Evolutionary conservation across 2,113 vertebrate genomes (phyloP).

Genomic region (Hyperopisus bebe): DNA sequence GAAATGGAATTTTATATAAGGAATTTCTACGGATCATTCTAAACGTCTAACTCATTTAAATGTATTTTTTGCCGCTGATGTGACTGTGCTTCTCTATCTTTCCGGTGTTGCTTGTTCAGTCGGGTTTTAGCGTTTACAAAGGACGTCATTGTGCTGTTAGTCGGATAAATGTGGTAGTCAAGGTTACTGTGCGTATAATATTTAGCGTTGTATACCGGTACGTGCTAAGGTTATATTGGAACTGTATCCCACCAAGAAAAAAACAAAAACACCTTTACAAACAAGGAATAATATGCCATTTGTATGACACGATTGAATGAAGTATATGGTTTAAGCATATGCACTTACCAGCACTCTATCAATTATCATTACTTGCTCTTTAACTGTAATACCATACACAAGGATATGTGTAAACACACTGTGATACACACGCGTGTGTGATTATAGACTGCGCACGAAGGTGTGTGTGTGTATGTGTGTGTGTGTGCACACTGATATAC

Average conservation of each 20-base stretch:
- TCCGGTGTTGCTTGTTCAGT: neutral
- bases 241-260: neutral
- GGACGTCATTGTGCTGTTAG: constrained; percentile 15
- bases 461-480: neutral
- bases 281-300: neutral
- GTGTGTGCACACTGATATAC: neutral
- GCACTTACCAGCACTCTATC: neutral
- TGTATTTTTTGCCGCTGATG: neutral
- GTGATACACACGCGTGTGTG: neutral
- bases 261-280: neutral
- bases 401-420: neutral
- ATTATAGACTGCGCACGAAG: neutral
- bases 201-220: neutral
- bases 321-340: neutral
- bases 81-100: neutral
- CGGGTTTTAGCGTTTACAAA: neutral
- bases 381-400: neutral
- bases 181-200: constrained; percentile 9
- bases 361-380: neutral
- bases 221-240: neutral
- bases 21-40: neutral
- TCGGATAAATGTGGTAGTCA: constrained; percentile 17
- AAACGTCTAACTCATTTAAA: neutral
- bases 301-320: neutral
- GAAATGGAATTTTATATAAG: neutral